Base-by-base conservation (phyloP, 2,113 vertebrate species). In the Taxidea taxus region DNA sequence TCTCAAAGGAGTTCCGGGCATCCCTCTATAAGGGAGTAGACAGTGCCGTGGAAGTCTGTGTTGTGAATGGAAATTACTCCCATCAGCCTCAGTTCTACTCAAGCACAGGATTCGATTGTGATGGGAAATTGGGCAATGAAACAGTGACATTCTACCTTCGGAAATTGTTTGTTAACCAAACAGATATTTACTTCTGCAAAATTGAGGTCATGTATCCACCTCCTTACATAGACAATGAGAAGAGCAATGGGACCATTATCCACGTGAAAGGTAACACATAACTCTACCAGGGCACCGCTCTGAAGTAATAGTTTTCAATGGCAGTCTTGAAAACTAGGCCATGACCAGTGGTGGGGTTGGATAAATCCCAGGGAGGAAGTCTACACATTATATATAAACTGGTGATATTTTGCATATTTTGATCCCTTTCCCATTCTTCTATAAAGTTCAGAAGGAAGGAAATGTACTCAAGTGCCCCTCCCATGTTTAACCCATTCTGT, bases 171-270 rank as follows among this genome's bases (percentile, higher is more conserved):
- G 98, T 97, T 92, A 98, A 91, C 74, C 98, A 99, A 97, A 99
- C 99, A 39, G 99, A 99, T 94, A 99, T 99, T 97, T 99, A 99
- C 96, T 98, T 98, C 96, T 99, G 99, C 98, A 99, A 98, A 97
- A 99, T 99, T 0, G 99, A 99, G 80, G 96, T 97, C 58, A 97
- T 99, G 97, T 98, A 98, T 92, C 99, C 99, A 85, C 98, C 99
- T 27, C 99, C 99, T 9, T 99, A 99, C 1, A 93, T 98, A 90
- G 94, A 37, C 86, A 98, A 97, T 1, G 98, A 98, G 97, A 98
- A 98, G 95, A 98, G 98, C 95, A 98, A 98, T 0, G 99, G 99
- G 78, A 99, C 98, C 0, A 98, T 99, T 87, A 98, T 99, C 97
- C 98, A 99, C 0, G 98, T 99, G 75, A 98, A 95, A 98, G 99